Evolutionary conservation across 2,888 invertebrate genomes (phyloP).

Genomic region (Blera fallax): DNA sequence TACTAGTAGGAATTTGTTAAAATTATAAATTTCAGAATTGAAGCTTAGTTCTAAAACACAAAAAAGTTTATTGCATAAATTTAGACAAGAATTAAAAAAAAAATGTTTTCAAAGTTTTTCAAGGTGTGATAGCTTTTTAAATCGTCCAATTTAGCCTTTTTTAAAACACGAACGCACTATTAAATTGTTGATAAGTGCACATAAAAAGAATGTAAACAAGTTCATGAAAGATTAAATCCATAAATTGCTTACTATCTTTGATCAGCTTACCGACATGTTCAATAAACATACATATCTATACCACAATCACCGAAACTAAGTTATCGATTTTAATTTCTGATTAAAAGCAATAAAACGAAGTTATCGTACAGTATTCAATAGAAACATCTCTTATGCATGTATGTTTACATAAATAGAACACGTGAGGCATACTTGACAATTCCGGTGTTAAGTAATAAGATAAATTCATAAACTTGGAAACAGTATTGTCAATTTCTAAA

Average conservation of each 20-base stretch:
- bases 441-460: no score
- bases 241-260: neutral
- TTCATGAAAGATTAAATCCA: neutral
- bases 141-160: no score
- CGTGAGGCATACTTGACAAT: neutral
- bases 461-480: no score
- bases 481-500: no score
- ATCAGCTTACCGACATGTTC: neutral
- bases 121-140: no score
- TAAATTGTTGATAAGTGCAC: neutral
- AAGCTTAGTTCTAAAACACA: no score
- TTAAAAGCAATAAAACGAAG: neutral
- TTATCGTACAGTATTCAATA: neutral
- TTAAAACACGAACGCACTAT: neutral
- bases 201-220: neutral
- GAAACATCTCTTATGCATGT: neutral
- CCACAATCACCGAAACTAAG: neutral
- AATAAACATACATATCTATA: neutral
- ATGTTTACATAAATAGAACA: neutral
- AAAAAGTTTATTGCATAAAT: no score
- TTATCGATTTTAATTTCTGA: neutral
- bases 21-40: no score
- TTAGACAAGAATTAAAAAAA: no score
- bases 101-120: no score
- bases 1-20: no score